phyloP scores from a whole-genome alignment of 2,113 vertebrate species.

The Leucopsar rothschildi region DNA sequence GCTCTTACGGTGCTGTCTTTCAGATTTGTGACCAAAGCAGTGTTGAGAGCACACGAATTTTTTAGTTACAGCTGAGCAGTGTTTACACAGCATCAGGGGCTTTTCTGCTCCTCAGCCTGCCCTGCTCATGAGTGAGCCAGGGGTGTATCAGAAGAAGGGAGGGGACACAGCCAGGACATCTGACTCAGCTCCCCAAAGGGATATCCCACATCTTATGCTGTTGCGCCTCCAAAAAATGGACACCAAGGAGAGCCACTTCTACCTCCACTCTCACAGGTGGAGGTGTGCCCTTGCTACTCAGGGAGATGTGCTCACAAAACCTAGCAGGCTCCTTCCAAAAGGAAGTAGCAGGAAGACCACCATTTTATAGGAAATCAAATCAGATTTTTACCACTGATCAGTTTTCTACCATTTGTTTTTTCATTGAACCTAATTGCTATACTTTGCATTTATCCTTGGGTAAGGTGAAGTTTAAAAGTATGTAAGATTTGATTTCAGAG shows the following conservation, averaged over 20 bases:
- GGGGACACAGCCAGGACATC: neutral
- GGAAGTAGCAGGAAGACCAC: neutral
- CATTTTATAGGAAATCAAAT: neutral
- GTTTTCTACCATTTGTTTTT: neutral
- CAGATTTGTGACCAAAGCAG: neutral
- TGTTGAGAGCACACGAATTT: neutral
- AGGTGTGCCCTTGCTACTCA: rapidly evolving
- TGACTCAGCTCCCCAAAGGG: neutral
- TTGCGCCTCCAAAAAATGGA: neutral
- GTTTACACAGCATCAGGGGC: neutral
- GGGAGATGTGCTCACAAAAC: neutral
- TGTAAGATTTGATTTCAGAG: neutral
- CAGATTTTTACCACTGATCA: neutral
- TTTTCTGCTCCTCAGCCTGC: neutral
- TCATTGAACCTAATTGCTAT: constrained; percentile 3
- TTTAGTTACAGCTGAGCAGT: neutral
- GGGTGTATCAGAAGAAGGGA: neutral
- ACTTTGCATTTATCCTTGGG: constrained; percentile 36
- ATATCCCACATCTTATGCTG: neutral
- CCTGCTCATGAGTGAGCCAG: neutral
- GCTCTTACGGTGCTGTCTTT: neutral
- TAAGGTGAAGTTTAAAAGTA: neutral
- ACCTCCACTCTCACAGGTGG: neutral
- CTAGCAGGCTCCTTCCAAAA: neutral
- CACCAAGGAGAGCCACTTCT: neutral